Evolutionary conservation across 2,888 invertebrate genomes (phyloP).

Genomic region (Allacma fusca): DNA sequence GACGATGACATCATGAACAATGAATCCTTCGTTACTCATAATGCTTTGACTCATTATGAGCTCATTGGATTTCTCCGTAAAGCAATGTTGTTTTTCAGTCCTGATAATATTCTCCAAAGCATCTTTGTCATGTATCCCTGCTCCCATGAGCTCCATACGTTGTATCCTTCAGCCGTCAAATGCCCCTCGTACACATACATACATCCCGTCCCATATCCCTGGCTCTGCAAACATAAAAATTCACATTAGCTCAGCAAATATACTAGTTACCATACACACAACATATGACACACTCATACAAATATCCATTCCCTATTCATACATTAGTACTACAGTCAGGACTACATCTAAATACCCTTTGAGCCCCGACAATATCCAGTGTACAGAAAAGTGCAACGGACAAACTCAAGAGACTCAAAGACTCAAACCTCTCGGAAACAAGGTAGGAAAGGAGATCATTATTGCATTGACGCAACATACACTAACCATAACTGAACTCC

Average conservation of each 20-base stretch:
- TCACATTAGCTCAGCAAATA: too few relatives aligned
- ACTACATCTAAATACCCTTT: too few relatives aligned
- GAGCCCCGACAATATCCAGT: too few relatives aligned
- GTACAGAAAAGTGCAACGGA: background rate
- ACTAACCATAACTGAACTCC: background rate
- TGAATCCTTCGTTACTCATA: background rate
- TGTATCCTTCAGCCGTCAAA: too few relatives aligned
- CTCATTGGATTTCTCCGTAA: background rate
- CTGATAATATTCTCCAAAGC: background rate
- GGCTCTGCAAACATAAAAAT: too few relatives aligned
- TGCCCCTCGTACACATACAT: background rate
- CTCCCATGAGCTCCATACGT: background rate
- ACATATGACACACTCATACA: too few relatives aligned
- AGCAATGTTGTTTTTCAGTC: too few relatives aligned
- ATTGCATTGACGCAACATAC: background rate
- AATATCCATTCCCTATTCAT: too few relatives aligned
- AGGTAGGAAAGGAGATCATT: background rate
- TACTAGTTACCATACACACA: too few relatives aligned
- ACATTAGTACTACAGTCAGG: too few relatives aligned
- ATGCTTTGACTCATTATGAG: background rate
- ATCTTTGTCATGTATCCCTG: background rate
- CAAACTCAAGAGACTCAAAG: background rate
- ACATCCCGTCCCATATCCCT: background rate
- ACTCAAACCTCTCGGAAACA: background rate
- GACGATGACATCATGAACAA: conserved; percentile 20